A percentile compares a stretch with the other conserved stretches of the same genome.
phyloP scores from a whole-genome alignment of 2,888 invertebrate species.

The Herminia tarsipennalis region DNA sequence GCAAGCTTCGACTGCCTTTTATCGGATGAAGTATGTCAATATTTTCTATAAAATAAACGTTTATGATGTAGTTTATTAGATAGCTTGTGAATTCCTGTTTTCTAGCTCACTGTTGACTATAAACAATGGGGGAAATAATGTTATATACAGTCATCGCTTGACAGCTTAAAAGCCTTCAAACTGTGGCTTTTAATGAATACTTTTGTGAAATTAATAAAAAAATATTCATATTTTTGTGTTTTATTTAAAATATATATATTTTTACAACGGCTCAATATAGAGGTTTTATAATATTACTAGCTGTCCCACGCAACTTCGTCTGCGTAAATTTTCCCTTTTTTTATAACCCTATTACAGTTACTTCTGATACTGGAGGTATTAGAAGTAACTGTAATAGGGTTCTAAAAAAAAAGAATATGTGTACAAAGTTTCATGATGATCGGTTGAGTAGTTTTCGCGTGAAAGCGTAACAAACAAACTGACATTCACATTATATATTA shows the following conservation, averaged over 20 bases:
- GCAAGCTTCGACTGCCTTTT: slow-evolving; percentile 78
- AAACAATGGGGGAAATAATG: slow-evolving; percentile 57
- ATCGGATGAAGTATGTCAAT: slow-evolving; percentile 73
- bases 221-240: slow-evolving; percentile 66
- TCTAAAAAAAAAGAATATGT: too few relatives aligned
- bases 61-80: slow-evolving; percentile 75
- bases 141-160: slow-evolving; percentile 72
- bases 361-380: too few relatives aligned
- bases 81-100: slow-evolving; percentile 77
- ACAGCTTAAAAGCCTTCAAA: slow-evolving; percentile 84
- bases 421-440: too few relatives aligned
- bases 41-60: slow-evolving; percentile 82
- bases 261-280: too few relatives aligned
- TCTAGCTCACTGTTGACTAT: slow-evolving; percentile 71
- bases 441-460: too few relatives aligned
- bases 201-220: slow-evolving; percentile 86
- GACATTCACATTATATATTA: too few relatives aligned
- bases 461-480: too few relatives aligned
- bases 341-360: too few relatives aligned
- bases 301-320: too few relatives aligned
- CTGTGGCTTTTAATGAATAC: slow-evolving; percentile 84
- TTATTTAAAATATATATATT: slow-evolving; percentile 1
- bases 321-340: too few relatives aligned
- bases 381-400: too few relatives aligned
- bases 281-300: too few relatives aligned